Percentiles rank a stretch among this genome's conserved stretches.
Evolutionary conservation across 2,888 invertebrate genomes (phyloP).

Genomic region (Horisme vitalbata): DNA sequence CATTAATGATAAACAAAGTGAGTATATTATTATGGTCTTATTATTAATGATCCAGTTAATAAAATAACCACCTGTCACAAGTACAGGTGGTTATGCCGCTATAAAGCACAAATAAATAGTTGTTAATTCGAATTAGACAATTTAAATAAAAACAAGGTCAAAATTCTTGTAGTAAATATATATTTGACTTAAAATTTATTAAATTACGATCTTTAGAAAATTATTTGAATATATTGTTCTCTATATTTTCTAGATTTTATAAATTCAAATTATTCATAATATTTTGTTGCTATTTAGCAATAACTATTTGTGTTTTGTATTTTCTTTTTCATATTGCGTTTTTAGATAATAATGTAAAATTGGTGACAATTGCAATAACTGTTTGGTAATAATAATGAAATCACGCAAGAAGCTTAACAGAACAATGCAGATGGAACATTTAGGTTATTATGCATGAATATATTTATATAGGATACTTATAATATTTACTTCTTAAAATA

Average conservation of each 20-base stretch:
- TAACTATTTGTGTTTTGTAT: not conserved
- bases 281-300: too few relatives aligned
- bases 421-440: not conserved
- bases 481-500: not conserved
- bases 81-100: slow-evolving; percentile 28
- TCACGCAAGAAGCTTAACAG: slow-evolving; percentile 2
- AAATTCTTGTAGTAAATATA: slow-evolving; percentile 17
- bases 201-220: not conserved
- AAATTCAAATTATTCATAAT: too few relatives aligned
- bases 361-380: slow-evolving; percentile 20
- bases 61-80: slow-evolving; percentile 11
- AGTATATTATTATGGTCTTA: not conserved
- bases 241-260: too few relatives aligned
- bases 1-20: not conserved
- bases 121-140: slow-evolving; percentile 6
- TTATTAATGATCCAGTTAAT: slow-evolving; percentile 21
- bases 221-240: too few relatives aligned
- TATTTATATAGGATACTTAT: too few relatives aligned
- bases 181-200: slow-evolving; percentile 3
- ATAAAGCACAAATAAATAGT: slow-evolving; percentile 33
- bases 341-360: not conserved
- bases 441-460: not conserved
- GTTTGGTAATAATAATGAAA: slow-evolving; percentile 7
- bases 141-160: slow-evolving; percentile 15
- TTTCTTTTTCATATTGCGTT: too few relatives aligned